Evolutionary conservation across 2,113 vertebrate genomes (phyloP), one percentile per base, ranked within the genome.

Genomic region (Dinomys branickii): DNA sequence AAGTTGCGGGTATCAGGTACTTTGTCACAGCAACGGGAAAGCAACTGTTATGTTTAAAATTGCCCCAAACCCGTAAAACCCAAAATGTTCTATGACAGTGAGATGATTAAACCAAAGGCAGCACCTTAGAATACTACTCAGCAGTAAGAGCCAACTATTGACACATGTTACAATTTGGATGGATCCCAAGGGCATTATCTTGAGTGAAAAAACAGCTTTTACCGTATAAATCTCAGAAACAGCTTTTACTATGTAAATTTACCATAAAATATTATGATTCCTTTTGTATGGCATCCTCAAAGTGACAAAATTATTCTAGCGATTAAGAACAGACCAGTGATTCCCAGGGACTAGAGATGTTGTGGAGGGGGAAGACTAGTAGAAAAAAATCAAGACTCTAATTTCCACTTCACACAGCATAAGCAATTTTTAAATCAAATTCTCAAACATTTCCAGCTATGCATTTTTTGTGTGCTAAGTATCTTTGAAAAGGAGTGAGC

Each of bases 391-490:
- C 1, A 41, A 90, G 17, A 81, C 61, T 88, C 30, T 91, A 88
- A 83, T 88, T 87, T 90, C 47, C 28, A 84, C 10, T 86, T 91
- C 56, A 85, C 19, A 61, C 52, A 35, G 30, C 17, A 61, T 30
- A 91, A 88, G 16, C 47, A 86, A 52, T 77, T 89, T 93, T 86
- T n/a, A 65, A 95, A 52, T 56, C 73, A 85, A 52, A 69, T 11
- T 88, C 54, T 81, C 63, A 87, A 83, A 56, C 73, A 93, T 82
- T 59, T 90, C 38, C n/a, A 96, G 35, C 28, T 78, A 13, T 56
- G 14, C 24, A 50, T 88, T 91, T 75, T 7, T 38, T 33, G 35
- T 59, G 33, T 87, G n/a, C 33, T 80, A 91, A 93, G 59, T 94
- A 84, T 81, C 22, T 95, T 85, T 85, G 33, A 47, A 81, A 77